These are phyloP conservation scores for Myiozetetes cayanensis DNA, from an alignment of 2,113 vertebrate genomes.

Conservation along the genomic window DNA sequence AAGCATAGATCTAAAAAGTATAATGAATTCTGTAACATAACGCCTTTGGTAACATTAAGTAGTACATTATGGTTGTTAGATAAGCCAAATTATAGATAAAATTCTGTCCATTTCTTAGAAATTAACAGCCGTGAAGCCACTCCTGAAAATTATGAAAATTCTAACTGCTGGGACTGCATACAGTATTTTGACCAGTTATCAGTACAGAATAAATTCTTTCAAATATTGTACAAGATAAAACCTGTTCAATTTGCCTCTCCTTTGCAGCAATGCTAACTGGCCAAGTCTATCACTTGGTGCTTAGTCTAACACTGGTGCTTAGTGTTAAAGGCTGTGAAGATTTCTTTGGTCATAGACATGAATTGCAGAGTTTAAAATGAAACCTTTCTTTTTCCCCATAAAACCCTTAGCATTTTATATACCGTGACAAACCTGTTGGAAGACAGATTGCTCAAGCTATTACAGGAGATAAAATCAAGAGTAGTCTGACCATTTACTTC, in stretches of 20 bases:
- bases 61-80: background rate
- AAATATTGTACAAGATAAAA: background rate
- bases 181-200: background rate
- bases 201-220: background rate
- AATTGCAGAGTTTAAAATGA: background rate
- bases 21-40: background rate
- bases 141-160: background rate
- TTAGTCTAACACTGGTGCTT: background rate
- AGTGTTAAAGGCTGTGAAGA: background rate
- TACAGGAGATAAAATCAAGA: background rate
- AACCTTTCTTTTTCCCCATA: background rate
- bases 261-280: background rate
- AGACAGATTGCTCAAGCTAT: background rate
- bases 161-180: background rate
- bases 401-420: background rate
- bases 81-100: background rate
- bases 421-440: background rate
- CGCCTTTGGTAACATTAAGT: background rate
- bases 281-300: background rate
- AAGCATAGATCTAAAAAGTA: background rate
- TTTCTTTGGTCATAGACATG: background rate
- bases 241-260: background rate
- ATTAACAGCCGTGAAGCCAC: background rate
- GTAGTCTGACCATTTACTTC: constrained; percentile 6
- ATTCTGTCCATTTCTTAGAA: background rate